A percentile compares a stretch with the other conserved stretches of the same genome.
Evolutionary conservation across 1,140 invertebrate species (phyloP).

Genomic region (Zaprionus gabonicus): DNA sequence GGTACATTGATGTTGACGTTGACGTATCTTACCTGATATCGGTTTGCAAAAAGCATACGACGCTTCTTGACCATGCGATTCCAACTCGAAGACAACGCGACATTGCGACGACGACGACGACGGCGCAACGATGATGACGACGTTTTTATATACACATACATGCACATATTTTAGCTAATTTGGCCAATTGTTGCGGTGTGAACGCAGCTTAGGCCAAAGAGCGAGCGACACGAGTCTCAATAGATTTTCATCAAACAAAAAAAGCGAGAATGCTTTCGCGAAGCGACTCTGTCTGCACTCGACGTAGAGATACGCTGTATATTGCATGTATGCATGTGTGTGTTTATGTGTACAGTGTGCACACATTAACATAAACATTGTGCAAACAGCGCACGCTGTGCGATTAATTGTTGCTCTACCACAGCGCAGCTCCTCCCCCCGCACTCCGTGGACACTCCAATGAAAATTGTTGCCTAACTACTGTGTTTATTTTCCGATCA

Average conservation of each 20-base stretch:
- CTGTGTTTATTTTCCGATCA: conserved; percentile 1
- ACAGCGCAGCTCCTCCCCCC: neutral
- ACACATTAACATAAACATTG: conserved; percentile 8
- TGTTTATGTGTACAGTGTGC: neutral
- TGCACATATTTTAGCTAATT: conserved; percentile 32
- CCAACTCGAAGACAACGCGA: conserved; percentile 35
- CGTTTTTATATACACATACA: conserved; percentile 20
- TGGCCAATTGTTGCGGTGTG: conserved; percentile 33
- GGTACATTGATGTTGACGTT: conserved; percentile 72
- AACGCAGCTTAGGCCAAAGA: conserved; percentile 17
- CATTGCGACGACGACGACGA: conserved; percentile 1
- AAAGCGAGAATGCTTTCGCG: conserved; percentile 9
- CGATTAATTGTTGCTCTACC: conserved; percentile 7
- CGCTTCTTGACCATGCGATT: conserved; percentile 35
- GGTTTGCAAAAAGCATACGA: conserved; percentile 61
- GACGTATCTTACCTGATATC: conserved; percentile 67
- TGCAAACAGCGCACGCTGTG: conserved; percentile 4
- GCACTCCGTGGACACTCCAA: neutral
- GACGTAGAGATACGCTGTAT: neutral
- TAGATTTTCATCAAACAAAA: conserved; percentile 11
- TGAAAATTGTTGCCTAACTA: neutral
- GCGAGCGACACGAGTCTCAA: conserved; percentile 13
- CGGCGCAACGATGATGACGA: neutral
- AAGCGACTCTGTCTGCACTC: neutral
- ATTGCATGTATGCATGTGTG: neutral